phyloP scores from a whole-genome alignment of 92 coral and sea anemone genomes.

The Ricordea florida region DNA sequence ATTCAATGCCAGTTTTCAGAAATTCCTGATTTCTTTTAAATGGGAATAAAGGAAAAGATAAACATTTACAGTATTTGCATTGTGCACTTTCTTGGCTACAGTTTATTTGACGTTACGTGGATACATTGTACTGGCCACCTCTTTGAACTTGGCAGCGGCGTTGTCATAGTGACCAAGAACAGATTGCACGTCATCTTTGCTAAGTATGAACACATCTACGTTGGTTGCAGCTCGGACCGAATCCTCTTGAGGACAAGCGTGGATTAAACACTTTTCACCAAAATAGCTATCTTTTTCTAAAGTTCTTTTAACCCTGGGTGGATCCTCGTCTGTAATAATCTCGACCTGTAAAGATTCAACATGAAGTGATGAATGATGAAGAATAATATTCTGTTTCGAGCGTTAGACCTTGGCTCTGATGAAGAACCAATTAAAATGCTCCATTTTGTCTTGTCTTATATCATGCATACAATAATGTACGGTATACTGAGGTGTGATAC shows the following conservation, averaged over 20 bases:
- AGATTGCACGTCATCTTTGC: conserved; percentile 69
- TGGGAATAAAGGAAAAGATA: too few relatives aligned
- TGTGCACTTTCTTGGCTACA: too few relatives aligned
- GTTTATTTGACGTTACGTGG: conserved; percentile 1
- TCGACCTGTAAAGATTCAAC: conserved; percentile 70
- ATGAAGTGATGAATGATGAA: too few relatives aligned
- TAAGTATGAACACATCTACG: conserved; percentile 69
- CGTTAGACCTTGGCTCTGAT: too few relatives aligned
- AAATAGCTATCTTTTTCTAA: conserved; percentile 64
- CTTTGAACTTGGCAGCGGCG: conserved; percentile 50
- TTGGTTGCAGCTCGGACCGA: conserved; percentile 88
- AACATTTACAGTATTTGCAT: too few relatives aligned
- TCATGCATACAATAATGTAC: too few relatives aligned
- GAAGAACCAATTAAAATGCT: too few relatives aligned
- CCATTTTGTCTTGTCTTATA: too few relatives aligned
- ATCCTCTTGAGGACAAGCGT: conserved; percentile 67
- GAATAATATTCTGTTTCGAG: too few relatives aligned
- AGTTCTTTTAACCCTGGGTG: conserved; percentile 77
- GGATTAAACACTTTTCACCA: conserved; percentile 68
- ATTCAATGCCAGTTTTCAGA: too few relatives aligned
- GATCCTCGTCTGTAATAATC: conserved; percentile 73
- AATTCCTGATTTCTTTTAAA: too few relatives aligned
- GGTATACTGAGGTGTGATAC: too few relatives aligned
- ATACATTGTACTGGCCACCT: conserved; percentile 62
- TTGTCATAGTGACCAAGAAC: conserved; percentile 53